A percentile compares a stretch with the other conserved stretches of the same genome.
Evolutionary conservation across 1,140 invertebrate species (phyloP).

Genomic region (Pseudachorutes palmiensis): DNA sequence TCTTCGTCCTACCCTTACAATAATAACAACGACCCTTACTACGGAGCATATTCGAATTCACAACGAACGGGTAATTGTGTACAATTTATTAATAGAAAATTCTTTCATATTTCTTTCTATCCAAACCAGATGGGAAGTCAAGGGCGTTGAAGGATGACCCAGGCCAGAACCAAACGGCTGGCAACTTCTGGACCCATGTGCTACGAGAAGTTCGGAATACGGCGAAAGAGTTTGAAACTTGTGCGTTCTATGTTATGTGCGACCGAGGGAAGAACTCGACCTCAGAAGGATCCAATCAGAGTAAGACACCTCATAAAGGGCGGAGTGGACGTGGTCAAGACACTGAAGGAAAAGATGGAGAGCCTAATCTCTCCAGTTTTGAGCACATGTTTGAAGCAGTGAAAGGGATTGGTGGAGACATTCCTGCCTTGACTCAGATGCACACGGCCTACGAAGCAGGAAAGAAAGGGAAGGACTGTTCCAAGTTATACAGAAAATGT

Average conservation of each 20-base stretch:
- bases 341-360: no score
- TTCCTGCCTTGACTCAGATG: constrained; percentile 15
- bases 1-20: background rate
- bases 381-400: constrained; percentile 26
- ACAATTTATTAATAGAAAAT: constrained; percentile 4
- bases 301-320: no score
- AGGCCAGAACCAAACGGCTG: background rate
- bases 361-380: constrained; percentile 13
- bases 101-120: background rate
- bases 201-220: constrained; percentile 10
- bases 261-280: background rate
- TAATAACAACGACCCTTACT: background rate
- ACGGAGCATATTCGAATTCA: background rate
- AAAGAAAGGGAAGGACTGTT: constrained; percentile 10
- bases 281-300: no score
- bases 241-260: no score
- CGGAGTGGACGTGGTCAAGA: no score
- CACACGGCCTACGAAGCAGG: constrained; percentile 19
- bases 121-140: constrained; percentile 1
- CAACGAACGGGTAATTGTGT: background rate
- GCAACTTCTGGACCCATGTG: constrained; percentile 4
- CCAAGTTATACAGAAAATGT: constrained; percentile 11
- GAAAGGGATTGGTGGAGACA: constrained; percentile 15
- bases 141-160: background rate
- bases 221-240: constrained; percentile 12